Percentiles rank a stretch among this genome's conserved stretches.
Conservation (phyloP, 2,113 vertebrate species). For the Oreochromis niloticus region DNA sequence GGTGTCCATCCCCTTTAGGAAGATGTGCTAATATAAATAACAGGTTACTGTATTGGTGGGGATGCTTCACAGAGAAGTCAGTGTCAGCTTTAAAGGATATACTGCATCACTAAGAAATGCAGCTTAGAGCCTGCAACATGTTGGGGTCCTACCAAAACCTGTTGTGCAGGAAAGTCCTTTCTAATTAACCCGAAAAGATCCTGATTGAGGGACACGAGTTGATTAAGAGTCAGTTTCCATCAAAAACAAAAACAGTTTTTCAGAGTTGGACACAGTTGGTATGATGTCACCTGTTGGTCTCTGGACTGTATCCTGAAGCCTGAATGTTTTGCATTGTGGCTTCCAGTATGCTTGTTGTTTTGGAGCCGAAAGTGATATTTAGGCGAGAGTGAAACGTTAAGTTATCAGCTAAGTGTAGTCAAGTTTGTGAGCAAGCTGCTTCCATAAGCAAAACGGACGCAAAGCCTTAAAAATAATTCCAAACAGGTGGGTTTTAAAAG, state of each 20-base stretch:
- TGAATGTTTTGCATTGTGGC: neutral
- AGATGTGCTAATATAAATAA: slow-evolving; percentile 19
- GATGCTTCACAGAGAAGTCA: neutral
- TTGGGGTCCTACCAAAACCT: neutral
- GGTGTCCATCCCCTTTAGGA: slow-evolving; percentile 21
- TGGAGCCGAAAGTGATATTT: neutral
- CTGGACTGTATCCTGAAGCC: neutral
- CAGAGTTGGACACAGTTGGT: neutral
- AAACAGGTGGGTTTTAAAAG: neutral
- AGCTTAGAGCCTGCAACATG: neutral
- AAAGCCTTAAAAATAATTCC: neutral
- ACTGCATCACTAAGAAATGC: neutral
- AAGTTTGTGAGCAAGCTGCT: neutral
- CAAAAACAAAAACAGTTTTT: neutral
- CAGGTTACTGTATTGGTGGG: neutral
- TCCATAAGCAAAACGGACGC: fast-evolving
- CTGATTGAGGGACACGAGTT: neutral
- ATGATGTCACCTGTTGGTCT: neutral
- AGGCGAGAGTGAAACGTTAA: neutral
- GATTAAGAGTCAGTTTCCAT: neutral
- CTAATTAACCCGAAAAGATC: neutral
- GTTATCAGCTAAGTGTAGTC: neutral
- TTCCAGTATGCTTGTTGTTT: neutral
- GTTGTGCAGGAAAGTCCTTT: neutral
- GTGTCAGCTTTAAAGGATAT: neutral